Evolutionary conservation across 2,797 vertebrate genomes (phyloP).

Genomic region (Hyperoplus immaculatus): DNA sequence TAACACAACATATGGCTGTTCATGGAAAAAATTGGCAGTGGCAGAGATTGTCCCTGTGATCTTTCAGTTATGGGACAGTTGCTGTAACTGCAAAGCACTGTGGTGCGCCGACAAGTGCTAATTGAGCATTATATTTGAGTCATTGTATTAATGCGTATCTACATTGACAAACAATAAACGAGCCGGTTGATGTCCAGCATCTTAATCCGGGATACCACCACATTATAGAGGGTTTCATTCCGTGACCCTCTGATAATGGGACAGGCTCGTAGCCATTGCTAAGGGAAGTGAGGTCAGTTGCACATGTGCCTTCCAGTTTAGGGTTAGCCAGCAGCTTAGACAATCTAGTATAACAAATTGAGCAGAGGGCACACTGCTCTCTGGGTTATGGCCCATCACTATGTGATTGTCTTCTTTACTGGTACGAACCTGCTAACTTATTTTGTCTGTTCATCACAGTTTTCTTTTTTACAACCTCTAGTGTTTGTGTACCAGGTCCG

Average conservation of each 20-base stretch:
- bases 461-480: background rate
- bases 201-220: slow-evolving; percentile 16
- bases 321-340: slow-evolving; percentile 29
- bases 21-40: slow-evolving; percentile 50
- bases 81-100: slow-evolving; percentile 31
- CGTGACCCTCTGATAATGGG: slow-evolving; percentile 21
- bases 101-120: slow-evolving; percentile 36
- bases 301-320: slow-evolving; percentile 25
- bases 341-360: slow-evolving; percentile 38
- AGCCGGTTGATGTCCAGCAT: background rate
- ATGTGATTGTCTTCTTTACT: slow-evolving; percentile 26
- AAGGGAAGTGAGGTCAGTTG: slow-evolving; percentile 14
- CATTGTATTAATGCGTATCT: slow-evolving; percentile 2
- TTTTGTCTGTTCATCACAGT: slow-evolving; percentile 16
- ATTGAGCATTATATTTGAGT: slow-evolving; percentile 27
- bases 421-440: slow-evolving; percentile 15
- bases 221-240: slow-evolving; percentile 16
- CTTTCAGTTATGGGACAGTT: slow-evolving; percentile 37
- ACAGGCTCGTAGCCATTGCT: slow-evolving; percentile 17
- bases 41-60: slow-evolving; percentile 29
- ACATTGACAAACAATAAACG: slow-evolving; percentile 16
- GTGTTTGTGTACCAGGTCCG: background rate
- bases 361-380: slow-evolving; percentile 12
- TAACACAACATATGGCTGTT: slow-evolving; percentile 34
- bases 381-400: slow-evolving; percentile 11